Base-by-base conservation (phyloP, 2,113 vertebrate genomes). In the Tachysurus fulvidraco region DNA sequence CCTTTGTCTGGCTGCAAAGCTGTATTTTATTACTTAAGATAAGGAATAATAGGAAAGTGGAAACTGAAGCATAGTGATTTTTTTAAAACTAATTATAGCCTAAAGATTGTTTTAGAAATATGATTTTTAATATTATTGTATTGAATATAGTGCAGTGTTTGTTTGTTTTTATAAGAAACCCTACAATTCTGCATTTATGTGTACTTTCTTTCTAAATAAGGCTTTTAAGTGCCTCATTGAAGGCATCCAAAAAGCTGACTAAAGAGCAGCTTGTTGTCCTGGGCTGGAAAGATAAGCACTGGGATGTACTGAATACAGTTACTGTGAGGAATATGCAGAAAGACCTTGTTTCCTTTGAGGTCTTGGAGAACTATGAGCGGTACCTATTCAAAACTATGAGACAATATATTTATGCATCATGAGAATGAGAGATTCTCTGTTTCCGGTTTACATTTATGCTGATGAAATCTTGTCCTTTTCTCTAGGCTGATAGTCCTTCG, bases 311-410 rank as follows among this genome's bases (percentile, higher is more conserved):
- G 88, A 95, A 97, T 64, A 88, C 95, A 69, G 84, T 95, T 73
- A 41, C 85, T 0, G 91, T 96, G 84, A 94, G 93, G 89, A 96
- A 94, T 82, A 65, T 92, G 85, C 93, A 91, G 82, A 96, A 93
- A 2, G 95, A 96, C 19, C 93, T 97, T 87, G 94, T 97, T 85
- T 95, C 95, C 28, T 96, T 98, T 92, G 95, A 97, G 90, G n/a
- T 97, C 78, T 85, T 73, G 0, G 93, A 97, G 85, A 95, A 93
- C 88, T 92, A 95, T 89, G 95, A 97, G 85, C 97, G 96, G 96
- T 97, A 85, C 11, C 3, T 71, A 52, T 23, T 60, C 10, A 13
- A 60, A 0, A 25, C 12, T 25, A 57, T 57, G 14, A 28, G 4
- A 36, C 36, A 79, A 28, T 54, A 30, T 85, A 28, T 50, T 62